Conservation (phyloP, 2,888 invertebrate species). For the Neoascia interrupta region DNA sequence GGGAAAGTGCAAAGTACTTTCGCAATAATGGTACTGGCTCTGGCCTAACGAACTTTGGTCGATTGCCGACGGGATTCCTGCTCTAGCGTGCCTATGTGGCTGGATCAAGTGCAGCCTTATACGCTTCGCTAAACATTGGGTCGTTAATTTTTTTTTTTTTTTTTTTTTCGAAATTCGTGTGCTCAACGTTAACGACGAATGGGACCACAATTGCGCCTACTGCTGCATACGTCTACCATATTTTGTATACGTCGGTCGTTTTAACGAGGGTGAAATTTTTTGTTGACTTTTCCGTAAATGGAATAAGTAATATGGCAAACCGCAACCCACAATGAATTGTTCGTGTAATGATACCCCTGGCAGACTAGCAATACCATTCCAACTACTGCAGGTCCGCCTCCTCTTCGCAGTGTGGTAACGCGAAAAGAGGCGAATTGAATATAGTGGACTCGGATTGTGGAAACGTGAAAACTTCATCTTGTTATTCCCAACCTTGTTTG, state of each 20-base stretch:
- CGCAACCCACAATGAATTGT: constrained; percentile 69
- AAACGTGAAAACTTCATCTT: too few species aligned
- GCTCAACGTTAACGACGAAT: constrained; percentile 8
- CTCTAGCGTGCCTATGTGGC: constrained; percentile 19
- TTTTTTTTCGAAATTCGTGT: constrained; percentile 8
- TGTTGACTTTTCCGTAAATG: constrained; percentile 60
- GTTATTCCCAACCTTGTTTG: too few species aligned
- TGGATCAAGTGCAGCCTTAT: constrained; percentile 43
- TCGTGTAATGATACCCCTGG: constrained; percentile 58
- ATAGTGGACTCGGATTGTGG: too few species aligned
- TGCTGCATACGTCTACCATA: constrained; percentile 40
- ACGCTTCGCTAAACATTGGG: constrained; percentile 49
- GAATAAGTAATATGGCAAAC: constrained; percentile 69
- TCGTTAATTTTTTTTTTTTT: too few species aligned
- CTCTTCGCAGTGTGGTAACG: constrained; percentile 21
- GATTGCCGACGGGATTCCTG: constrained; percentile 49
- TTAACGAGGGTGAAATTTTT: constrained; percentile 66
- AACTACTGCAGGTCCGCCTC: constrained; percentile 46
- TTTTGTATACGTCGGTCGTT: too few species aligned
- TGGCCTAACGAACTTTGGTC: constrained; percentile 37
- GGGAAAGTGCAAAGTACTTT: constrained; percentile 49
- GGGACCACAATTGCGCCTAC: constrained; percentile 35
- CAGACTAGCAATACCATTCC: constrained; percentile 21
- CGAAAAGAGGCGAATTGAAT: constrained; percentile 28
- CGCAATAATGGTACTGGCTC: constrained; percentile 37